Evolutionary conservation across 2,888 invertebrate species (phyloP).

Genomic region (Drosophila rubida): DNA sequence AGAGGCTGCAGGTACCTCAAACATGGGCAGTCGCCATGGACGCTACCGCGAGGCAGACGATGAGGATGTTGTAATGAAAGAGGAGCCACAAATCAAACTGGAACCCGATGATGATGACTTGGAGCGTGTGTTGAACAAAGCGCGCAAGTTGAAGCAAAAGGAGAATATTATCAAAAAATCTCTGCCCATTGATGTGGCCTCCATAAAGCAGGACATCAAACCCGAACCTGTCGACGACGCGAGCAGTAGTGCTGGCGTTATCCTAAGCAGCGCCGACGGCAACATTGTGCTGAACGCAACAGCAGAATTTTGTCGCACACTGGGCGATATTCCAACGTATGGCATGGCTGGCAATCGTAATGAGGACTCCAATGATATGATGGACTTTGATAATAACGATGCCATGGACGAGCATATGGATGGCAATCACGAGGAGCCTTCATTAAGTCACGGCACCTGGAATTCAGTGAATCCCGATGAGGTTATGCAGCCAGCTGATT

Average conservation of each 20-base stretch:
- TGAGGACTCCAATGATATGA: slow-evolving; percentile 89
- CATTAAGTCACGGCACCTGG: slow-evolving; percentile 90
- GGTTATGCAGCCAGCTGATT: slow-evolving; percentile 84
- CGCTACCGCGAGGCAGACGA: slow-evolving; percentile 82
- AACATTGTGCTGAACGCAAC: slow-evolving; percentile 95
- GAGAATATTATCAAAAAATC: slow-evolving; percentile 83
- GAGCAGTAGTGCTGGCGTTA: slow-evolving; percentile 56
- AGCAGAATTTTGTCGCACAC: slow-evolving; percentile 97
- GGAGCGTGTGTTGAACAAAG: slow-evolving; percentile 90
- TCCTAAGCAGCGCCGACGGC: slow-evolving; percentile 78
- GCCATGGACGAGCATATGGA: slow-evolving; percentile 82
- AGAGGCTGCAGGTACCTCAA: slow-evolving; percentile 71
- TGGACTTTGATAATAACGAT: slow-evolving; percentile 85
- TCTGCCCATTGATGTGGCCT: slow-evolving; percentile 77
- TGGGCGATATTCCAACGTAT: slow-evolving; percentile 98
- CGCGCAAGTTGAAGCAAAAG: slow-evolving; percentile 88
- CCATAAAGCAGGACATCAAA: slow-evolving; percentile 86
- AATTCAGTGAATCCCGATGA: slow-evolving; percentile 90
- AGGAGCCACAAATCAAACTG: slow-evolving; percentile 84
- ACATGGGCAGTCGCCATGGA: slow-evolving; percentile 81
- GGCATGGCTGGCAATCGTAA: slow-evolving; percentile 96
- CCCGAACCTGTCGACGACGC: slow-evolving; percentile 83
- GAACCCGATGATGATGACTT: slow-evolving; percentile 89
- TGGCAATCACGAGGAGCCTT: slow-evolving; percentile 85
- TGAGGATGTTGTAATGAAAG: slow-evolving; percentile 84